Evolutionary conservation across 2,888 invertebrate genomes (phyloP).

Genomic region (Rhimphoctona megacephalus): DNA sequence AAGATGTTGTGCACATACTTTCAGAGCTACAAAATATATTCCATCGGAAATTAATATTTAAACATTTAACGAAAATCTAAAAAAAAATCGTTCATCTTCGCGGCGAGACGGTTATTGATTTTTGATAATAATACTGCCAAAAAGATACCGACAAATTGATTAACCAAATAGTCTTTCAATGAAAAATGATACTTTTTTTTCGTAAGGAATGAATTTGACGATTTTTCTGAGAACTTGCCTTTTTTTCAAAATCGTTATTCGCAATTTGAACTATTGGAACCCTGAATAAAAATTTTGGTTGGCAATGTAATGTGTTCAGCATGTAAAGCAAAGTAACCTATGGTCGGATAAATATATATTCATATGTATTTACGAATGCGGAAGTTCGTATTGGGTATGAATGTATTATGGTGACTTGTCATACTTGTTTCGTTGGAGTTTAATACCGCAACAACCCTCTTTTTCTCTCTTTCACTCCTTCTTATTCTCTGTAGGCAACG

Average conservation of each 20-base stretch:
- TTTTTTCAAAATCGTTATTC: neutral
- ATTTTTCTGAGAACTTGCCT: neutral
- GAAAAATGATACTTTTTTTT: too few species aligned
- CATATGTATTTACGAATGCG: conserved; percentile 4
- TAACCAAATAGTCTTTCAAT: too few species aligned
- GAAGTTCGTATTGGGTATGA: conserved; percentile 49
- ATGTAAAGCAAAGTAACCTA: neutral
- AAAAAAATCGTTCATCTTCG: neutral
- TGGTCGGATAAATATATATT: neutral
- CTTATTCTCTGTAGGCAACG: conserved; percentile 3
- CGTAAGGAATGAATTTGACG: neutral
- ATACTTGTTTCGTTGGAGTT: conserved; percentile 41
- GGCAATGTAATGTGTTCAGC: neutral
- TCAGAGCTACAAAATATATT: neutral
- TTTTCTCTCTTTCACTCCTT: neutral
- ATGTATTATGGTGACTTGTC: conserved; percentile 57
- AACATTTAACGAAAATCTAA: neutral
- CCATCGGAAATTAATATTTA: neutral
- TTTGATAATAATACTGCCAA: neutral
- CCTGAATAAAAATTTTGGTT: neutral
- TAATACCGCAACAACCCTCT: conserved; percentile 46
- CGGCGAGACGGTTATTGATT: neutral
- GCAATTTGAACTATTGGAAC: neutral
- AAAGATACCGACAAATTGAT: too few species aligned
- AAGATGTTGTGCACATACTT: neutral